Conservation (phyloP, 37 sponge, comb jelly and placozoan species). For the Lycopodina hypogea region DNA sequence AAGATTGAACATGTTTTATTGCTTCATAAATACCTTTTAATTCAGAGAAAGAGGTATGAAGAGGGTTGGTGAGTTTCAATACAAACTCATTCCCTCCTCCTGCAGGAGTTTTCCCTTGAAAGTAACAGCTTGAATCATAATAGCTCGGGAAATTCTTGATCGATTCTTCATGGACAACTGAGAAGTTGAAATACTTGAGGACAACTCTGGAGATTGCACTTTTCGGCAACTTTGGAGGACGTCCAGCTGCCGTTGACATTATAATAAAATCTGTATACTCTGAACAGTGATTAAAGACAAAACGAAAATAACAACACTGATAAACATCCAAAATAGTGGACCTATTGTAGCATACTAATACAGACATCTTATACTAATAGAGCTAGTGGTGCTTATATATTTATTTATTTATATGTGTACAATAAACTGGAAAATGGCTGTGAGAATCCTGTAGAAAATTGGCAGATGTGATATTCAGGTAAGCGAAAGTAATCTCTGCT, state of each 20-base stretch:
- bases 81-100: constrained; percentile 2
- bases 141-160: constrained; percentile 43
- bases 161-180: constrained; percentile 11
- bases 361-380: too few relatives aligned
- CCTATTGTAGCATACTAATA: too few relatives aligned
- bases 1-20: constrained; percentile 4
- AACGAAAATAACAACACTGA: too few relatives aligned
- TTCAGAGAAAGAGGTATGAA: constrained; percentile 3
- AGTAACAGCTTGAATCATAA: constrained; percentile 54
- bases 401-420: too few relatives aligned
- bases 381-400: too few relatives aligned
- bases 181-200: constrained; percentile 26
- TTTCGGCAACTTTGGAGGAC: constrained; percentile 23
- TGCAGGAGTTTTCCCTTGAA: constrained; percentile 6
- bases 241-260: constrained; percentile 3
- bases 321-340: too few relatives aligned
- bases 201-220: neutral
- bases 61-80: constrained; percentile 12
- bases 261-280: too few relatives aligned
- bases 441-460: too few relatives aligned
- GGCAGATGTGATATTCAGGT: too few relatives aligned
- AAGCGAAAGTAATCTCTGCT: too few relatives aligned
- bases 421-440: too few relatives aligned
- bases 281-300: too few relatives aligned
- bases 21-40: constrained; percentile 22